phyloP scores from a whole-genome alignment of 1,140 invertebrate species.

The Drosophila arawakana region DNA sequence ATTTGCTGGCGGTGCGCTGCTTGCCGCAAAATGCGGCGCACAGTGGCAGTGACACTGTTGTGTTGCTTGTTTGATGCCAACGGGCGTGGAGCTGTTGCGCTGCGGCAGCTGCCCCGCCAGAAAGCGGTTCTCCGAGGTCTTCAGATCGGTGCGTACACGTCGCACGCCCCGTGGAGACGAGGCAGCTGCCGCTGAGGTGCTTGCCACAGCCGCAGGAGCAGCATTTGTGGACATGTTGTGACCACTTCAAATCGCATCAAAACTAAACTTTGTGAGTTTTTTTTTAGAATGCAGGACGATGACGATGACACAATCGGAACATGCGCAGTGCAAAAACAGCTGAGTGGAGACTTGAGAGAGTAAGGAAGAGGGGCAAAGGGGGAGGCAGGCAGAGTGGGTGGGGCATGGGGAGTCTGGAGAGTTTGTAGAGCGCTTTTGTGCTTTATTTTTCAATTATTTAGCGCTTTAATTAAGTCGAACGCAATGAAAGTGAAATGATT shows the following conservation, averaged over 20 bases:
- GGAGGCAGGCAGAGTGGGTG: background rate
- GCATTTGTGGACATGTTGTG: conserved; percentile 24
- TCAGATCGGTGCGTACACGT: conserved; percentile 82
- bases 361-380: background rate
- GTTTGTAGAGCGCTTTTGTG: background rate
- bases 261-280: conserved; percentile 20
- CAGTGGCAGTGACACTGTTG: conserved; percentile 38
- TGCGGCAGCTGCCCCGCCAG: conserved; percentile 43
- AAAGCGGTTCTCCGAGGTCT: conserved; percentile 80
- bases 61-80: conserved; percentile 55
- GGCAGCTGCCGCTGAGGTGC: conserved; percentile 30
- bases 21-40: conserved; percentile 46
- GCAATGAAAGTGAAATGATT: conserved; percentile 66
- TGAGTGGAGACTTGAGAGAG: conserved; percentile 57
- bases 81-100: conserved; percentile 64
- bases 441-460: conserved; percentile 36
- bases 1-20: conserved; percentile 66
- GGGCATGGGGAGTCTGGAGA: background rate
- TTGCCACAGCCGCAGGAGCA: conserved; percentile 30
- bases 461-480: conserved; percentile 57
- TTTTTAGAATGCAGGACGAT: conserved; percentile 4
- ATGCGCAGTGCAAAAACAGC: conserved; percentile 76
- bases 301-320: conserved; percentile 80
- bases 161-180: conserved; percentile 85
- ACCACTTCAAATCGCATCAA: conserved; percentile 7